Conservation (phyloP, 1,140 invertebrate genomes). For the Hestina assimilis region DNA sequence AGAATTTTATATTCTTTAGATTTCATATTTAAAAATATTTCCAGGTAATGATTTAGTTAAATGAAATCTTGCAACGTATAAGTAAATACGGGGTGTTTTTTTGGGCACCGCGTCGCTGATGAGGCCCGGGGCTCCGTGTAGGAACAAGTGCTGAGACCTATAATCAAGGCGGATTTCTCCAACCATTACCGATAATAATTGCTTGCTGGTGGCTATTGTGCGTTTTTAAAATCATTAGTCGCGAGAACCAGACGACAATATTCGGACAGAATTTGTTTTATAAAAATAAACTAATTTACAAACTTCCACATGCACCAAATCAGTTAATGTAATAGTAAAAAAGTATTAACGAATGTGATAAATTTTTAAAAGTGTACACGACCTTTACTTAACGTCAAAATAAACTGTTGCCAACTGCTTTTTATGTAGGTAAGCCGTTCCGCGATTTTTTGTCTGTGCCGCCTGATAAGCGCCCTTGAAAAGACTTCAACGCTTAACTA, state of each 20-base stretch:
- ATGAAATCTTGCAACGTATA: constrained; percentile 3
- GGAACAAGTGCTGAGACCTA: constrained; percentile 24
- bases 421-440: constrained; percentile 31
- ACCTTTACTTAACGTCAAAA: constrained; percentile 11
- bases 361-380: constrained; percentile 7
- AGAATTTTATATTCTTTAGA: not conserved
- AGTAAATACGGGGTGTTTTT: constrained; percentile 7
- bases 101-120: constrained; percentile 12
- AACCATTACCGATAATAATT: constrained; percentile 50
- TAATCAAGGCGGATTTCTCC: constrained; percentile 52
- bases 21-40: constrained; percentile 1
- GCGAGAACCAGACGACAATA: constrained; percentile 34
- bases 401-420: constrained; percentile 28
- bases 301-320: not conserved
- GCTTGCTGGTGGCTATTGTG: constrained; percentile 37
- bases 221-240: constrained; percentile 51
- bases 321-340: not conserved
- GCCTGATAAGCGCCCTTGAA: constrained; percentile 70
- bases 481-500: constrained; percentile 72
- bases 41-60: constrained; percentile 8
- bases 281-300: constrained; percentile 5
- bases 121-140: constrained; percentile 14
- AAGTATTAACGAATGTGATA: not conserved
- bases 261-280: constrained; percentile 26
- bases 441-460: constrained; percentile 48